phyloP scores from a whole-genome alignment of 1,140 invertebrate genomes.

The Platorchestia sp. region DNA sequence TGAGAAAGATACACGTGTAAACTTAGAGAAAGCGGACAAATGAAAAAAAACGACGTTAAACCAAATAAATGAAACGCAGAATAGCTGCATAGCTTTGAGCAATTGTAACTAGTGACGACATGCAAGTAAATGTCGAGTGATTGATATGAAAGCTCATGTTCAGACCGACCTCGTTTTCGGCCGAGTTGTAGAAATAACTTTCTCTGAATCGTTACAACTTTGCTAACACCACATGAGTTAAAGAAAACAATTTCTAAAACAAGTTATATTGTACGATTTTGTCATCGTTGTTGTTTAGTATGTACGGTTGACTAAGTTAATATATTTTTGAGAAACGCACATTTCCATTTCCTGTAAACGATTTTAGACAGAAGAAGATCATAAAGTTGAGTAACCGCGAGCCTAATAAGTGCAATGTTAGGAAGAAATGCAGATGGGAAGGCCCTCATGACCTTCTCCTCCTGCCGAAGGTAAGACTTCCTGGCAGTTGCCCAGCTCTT shows the following conservation, averaged over 20 bases:
- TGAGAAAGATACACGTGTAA: too few relatives aligned
- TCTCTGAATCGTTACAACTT: neutral
- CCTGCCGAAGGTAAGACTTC: neutral
- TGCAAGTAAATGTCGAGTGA: too few relatives aligned
- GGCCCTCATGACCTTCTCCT: neutral
- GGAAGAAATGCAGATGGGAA: neutral
- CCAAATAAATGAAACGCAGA: too few relatives aligned
- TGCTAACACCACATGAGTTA: neutral
- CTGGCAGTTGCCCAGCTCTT: slow-evolving; percentile 3
- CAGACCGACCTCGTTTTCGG: too few relatives aligned
- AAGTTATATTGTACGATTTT: neutral
- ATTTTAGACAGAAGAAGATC: neutral
- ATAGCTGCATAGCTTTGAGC: too few relatives aligned
- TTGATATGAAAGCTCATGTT: too few relatives aligned
- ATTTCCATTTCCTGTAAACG: neutral
- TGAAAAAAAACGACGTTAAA: too few relatives aligned
- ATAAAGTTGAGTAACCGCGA: neutral
- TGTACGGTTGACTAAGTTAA: neutral
- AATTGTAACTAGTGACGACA: too few relatives aligned
- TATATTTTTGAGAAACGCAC: neutral
- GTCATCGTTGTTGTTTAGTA: neutral
- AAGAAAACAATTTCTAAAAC: neutral
- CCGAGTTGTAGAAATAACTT: too few relatives aligned
- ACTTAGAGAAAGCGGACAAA: too few relatives aligned
- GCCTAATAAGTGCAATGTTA: neutral